These are phyloP conservation scores for Panagrolaimus sp. DNA, from an alignment of 1,140 invertebrate genomes.

Conservation along the genomic window DNA sequence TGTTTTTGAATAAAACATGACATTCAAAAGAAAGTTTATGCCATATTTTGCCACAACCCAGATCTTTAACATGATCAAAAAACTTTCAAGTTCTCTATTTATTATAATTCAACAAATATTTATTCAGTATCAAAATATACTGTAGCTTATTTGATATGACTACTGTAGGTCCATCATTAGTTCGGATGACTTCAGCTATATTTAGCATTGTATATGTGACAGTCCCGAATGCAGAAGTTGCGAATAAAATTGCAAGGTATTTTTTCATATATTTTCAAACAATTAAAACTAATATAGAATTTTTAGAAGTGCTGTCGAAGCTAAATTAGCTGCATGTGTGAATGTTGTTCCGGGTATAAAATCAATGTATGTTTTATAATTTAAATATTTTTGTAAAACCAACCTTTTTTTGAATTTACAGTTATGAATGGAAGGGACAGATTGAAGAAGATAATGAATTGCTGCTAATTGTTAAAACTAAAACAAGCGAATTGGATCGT, in stretches of 20 bases:
- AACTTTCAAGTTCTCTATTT: too few species aligned
- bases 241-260: constrained; percentile 39
- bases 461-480: constrained; percentile 43
- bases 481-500: constrained; percentile 21
- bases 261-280: not conserved
- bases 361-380: constrained; percentile 28
- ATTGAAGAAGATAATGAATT: constrained; percentile 34
- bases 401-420: constrained; percentile 25
- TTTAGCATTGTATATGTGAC: constrained; percentile 42
- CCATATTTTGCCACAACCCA: not conserved
- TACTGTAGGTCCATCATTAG: too few species aligned
- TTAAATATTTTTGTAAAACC: constrained; percentile 11
- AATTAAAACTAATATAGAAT: constrained; percentile 9
- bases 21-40: too few species aligned
- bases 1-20: too few species aligned
- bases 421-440: constrained; percentile 36
- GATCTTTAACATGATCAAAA: not conserved
- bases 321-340: constrained; percentile 38
- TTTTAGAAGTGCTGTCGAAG: constrained; percentile 33
- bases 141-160: too few species aligned
- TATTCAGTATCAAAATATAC: too few species aligned
- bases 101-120: too few species aligned
- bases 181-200: constrained; percentile 3
- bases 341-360: constrained; percentile 36
- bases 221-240: constrained; percentile 38